Conservation (phyloP, 2,888 invertebrate genomes). For the Plebejus argus region DNA sequence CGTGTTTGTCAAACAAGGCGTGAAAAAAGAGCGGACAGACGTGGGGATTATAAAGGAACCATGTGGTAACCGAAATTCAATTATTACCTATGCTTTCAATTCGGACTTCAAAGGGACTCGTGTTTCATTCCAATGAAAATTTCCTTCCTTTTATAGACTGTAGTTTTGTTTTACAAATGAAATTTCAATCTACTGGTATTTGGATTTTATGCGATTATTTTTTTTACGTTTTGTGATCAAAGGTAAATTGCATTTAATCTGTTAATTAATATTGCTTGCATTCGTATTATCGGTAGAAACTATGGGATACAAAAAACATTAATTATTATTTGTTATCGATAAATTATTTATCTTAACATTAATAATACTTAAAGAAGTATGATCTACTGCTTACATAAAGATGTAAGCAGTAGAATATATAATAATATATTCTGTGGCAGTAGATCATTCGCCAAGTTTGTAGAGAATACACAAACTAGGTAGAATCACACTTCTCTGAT, state of each 20-base stretch:
- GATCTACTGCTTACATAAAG: too few relatives aligned
- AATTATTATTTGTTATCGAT: too few relatives aligned
- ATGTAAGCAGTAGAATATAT: too few relatives aligned
- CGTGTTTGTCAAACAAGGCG: constrained; percentile 33
- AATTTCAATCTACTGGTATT: constrained; percentile 9
- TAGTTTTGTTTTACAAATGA: constrained; percentile 26
- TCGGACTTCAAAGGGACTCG: constrained; percentile 35
- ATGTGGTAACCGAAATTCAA: constrained; percentile 54
- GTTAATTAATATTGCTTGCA: too few relatives aligned
- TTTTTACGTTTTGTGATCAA: neutral
- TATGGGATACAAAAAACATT: too few relatives aligned
- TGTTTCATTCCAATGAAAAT: constrained; percentile 39
- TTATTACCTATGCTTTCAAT: constrained; percentile 60
- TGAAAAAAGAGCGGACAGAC: constrained; percentile 33
- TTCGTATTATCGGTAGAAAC: too few relatives aligned
- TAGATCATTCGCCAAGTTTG: too few relatives aligned
- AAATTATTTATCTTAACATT: too few relatives aligned
- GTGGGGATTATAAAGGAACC: constrained; percentile 31
- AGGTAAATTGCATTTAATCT: neutral
- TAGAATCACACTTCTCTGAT: too few relatives aligned
- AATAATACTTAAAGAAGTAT: too few relatives aligned
- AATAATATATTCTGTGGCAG: too few relatives aligned
- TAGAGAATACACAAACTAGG: too few relatives aligned
- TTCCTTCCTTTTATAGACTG: constrained; percentile 21
- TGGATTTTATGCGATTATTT: constrained; percentile 1